Evolutionary conservation across 1,140 invertebrate genomes (phyloP).

Genomic region (Homalodisca vitripennis): DNA sequence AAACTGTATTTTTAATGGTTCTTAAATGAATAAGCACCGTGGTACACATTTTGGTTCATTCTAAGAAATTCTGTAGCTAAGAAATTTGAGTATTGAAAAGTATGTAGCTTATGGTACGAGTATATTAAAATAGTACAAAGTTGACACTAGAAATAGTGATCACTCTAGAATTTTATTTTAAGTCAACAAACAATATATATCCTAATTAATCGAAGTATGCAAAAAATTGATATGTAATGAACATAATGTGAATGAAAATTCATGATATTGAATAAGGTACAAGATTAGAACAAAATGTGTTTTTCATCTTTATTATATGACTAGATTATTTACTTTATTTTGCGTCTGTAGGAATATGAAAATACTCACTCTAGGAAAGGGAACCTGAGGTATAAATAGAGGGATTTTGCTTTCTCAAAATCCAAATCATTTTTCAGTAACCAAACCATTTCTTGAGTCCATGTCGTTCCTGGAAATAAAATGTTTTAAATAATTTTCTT

Average conservation of each 20-base stretch:
- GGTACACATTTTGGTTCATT: background rate
- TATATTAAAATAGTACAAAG: too few relatives aligned
- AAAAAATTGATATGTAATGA: background rate
- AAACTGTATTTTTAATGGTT: background rate
- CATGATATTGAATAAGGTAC: background rate
- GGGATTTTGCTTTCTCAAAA: constrained; percentile 44
- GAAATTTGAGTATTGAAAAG: too few relatives aligned
- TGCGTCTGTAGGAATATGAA: too few relatives aligned
- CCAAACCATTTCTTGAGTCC: constrained; percentile 53
- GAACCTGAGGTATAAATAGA: constrained; percentile 50
- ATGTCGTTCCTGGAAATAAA: constrained; percentile 50
- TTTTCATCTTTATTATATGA: background rate
- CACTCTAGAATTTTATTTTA: too few relatives aligned
- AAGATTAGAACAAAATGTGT: background rate
- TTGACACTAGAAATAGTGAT: too few relatives aligned
- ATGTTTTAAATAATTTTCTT: too few relatives aligned
- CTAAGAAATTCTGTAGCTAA: too few relatives aligned
- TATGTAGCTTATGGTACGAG: too few relatives aligned
- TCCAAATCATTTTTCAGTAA: constrained; percentile 48
- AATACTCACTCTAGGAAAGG: constrained; percentile 59
- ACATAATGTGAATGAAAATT: background rate
- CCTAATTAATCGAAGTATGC: background rate
- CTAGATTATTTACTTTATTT: too few relatives aligned
- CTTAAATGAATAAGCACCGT: background rate
- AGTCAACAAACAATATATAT: background rate